Percentiles rank a stretch among this genome's conserved stretches.
These are phyloP conservation scores for Anarhynchus alexandrinus DNA, from an alignment of 2,113 vertebrate genomes.

Conservation along the genomic window DNA sequence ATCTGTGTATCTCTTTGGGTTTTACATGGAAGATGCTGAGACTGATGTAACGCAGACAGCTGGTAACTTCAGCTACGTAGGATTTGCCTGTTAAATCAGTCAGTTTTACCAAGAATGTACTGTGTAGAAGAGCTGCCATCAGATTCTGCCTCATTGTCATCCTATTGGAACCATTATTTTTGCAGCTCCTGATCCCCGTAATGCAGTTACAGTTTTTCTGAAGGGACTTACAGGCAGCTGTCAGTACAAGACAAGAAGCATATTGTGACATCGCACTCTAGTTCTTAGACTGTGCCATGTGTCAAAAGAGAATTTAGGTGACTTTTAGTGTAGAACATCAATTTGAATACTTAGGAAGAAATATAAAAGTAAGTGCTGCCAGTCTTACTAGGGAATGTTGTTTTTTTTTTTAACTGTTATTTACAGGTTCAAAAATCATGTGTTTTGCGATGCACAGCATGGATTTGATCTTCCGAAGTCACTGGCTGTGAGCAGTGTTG, in stretches of 20 bases:
- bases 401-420: neutral
- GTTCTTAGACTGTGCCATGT: neutral
- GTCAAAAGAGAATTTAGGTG: neutral
- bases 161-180: neutral
- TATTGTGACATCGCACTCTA: neutral
- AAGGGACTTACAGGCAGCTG: neutral
- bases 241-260: neutral
- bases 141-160: neutral
- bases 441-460: slow-evolving; percentile 67
- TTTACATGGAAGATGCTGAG: neutral
- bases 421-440: slow-evolving; percentile 77
- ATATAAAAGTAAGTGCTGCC: neutral
- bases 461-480: slow-evolving; percentile 84
- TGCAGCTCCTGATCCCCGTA: neutral
- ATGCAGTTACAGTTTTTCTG: neutral
- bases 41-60: neutral
- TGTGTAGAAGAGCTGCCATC: neutral
- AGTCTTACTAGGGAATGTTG: neutral
- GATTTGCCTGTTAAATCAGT: neutral
- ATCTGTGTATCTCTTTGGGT: neutral
- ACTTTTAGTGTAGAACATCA: neutral
- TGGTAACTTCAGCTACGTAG: neutral
- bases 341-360: neutral
- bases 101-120: neutral
- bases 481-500: slow-evolving; percentile 76